These are phyloP conservation scores for Pteromalus puparum DNA, from an alignment of 1,140 invertebrate species.

Conservation along the genomic window DNA sequence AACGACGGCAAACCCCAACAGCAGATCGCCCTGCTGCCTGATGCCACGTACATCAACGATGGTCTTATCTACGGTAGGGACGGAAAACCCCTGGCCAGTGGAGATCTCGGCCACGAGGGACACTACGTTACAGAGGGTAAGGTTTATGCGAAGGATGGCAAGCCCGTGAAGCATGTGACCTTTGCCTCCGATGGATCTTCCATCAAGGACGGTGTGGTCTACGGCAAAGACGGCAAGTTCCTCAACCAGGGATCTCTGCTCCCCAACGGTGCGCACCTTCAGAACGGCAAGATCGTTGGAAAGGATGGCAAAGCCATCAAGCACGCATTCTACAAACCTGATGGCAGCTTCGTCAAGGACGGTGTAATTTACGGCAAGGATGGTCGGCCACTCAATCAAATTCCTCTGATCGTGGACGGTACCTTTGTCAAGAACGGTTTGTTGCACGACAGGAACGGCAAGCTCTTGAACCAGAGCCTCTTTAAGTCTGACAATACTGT, in stretches of 20 bases:
- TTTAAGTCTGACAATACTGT: conserved; percentile 69
- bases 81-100: conserved; percentile 64
- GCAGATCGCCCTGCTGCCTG: conserved; percentile 65
- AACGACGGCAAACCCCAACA: conserved; percentile 67
- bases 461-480: conserved; percentile 65
- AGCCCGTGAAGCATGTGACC: conserved; percentile 68
- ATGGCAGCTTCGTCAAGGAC: conserved; percentile 71
- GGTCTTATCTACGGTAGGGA: conserved; percentile 67
- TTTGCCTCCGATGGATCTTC: conserved; percentile 69
- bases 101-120: conserved; percentile 66
- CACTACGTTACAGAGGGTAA: conserved; percentile 68
- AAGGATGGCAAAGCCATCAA: conserved; percentile 70
- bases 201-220: conserved; percentile 69
- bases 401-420: conserved; percentile 68
- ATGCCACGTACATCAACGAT: conserved; percentile 68
- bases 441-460: conserved; percentile 63
- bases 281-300: conserved; percentile 69
- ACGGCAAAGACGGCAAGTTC: conserved; percentile 68
- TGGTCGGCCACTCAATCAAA: conserved; percentile 65
- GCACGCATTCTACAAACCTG: conserved; percentile 68
- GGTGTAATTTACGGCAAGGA: conserved; percentile 67
- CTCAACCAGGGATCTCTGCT: conserved; percentile 71
- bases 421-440: conserved; percentile 67
- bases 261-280: conserved; percentile 67
- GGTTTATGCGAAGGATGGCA: conserved; percentile 69